A percentile compares a stretch with the other conserved stretches of the same genome.
Conservation (phyloP, 2,797 vertebrate genomes). For the Argentina silus region DNA sequence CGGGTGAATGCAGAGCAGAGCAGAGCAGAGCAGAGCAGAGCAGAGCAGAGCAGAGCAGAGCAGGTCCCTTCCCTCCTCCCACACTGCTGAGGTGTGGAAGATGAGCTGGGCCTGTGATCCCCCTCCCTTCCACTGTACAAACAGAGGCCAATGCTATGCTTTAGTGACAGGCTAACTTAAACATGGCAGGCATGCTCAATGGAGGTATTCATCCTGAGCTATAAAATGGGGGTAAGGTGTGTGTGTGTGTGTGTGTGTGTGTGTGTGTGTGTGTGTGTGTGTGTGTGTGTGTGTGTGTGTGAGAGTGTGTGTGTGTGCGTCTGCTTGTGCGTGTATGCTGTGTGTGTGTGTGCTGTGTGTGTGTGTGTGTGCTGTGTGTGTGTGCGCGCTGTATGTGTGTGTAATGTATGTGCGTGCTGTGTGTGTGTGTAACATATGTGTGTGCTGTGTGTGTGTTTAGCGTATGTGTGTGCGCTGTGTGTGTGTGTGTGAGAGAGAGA, state of each 20-base stretch:
- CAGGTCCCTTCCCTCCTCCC: slow-evolving; percentile 4
- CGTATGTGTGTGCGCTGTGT: too few species aligned
- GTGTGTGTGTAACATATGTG: slow-evolving; percentile 42
- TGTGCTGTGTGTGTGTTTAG: background rate
- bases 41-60: slow-evolving; percentile 44
- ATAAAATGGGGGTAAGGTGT: slow-evolving; percentile 48
- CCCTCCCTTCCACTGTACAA: background rate
- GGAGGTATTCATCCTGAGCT: slow-evolving; percentile 49
- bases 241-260: slow-evolving; percentile 51
- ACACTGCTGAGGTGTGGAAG: background rate
- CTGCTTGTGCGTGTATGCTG: too few species aligned
- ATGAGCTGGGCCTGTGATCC: background rate
- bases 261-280: slow-evolving; percentile 28
- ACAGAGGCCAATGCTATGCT: slow-evolving; percentile 40
- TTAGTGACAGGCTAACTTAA: slow-evolving; percentile 54
- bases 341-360: too few species aligned
- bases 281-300: slow-evolving; percentile 49
- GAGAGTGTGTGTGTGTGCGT: slow-evolving; percentile 5
- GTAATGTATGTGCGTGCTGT: slow-evolving; percentile 32
- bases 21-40: slow-evolving; percentile 46
- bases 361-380: slow-evolving; percentile 28
- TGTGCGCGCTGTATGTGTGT: slow-evolving; percentile 43
- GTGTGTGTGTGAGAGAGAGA: too few species aligned
- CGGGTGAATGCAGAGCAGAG: slow-evolving; percentile 41
- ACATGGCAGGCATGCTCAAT: slow-evolving; percentile 56